Evolutionary conservation across 2,888 invertebrate species (phyloP), one percentile per base, ranked within the genome.

Genomic region (Saturnia japonica): DNA sequence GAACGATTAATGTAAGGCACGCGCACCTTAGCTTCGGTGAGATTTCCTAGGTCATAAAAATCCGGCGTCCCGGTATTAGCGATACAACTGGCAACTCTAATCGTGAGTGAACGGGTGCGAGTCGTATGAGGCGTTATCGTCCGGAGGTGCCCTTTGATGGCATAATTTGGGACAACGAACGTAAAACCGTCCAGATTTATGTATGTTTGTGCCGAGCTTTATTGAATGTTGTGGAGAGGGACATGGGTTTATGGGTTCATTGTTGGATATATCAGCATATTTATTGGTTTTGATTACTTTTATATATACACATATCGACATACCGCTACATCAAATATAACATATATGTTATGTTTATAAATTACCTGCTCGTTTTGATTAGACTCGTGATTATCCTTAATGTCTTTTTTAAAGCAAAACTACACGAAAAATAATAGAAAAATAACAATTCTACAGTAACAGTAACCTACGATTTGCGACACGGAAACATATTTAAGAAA

Each of bases 141-240:
- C 84, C 84, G 82, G 84, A 89, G 89, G 88, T 90, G 85, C 83
- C 87, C 82, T 90, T 92, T 91, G 92, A 91, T 89, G 91, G 88
- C 88, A 88, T 91, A 90, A 93, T 93, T 93, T 91, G 89, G 88
- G 88, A 90, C 88, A 82, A 82, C 83, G 86, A 80, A 88, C 88
- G 85, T 89, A 88, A 89, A 91, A 87, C 82, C 83, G 82, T 80
- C 85, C 86, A 87, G 91, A 91, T 92, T 93, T 91, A 92, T 91
- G 88, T 86, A 72, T 90, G 88, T 91, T 88, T 86, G 86, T 77
- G 79, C 81, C 79, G 73, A 80, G 85, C 84, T 89, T 89, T 90
- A 91, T 91, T 89, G 90, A 89, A 89, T 88, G 86, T 83, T 90
- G 90, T 84, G 89, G 88, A 86, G 84, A 84, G 86, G 84, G 85